Evolutionary conservation across 2,797 vertebrate species (phyloP), one percentile per base, ranked within the genome.

Genomic region (Cynopterus sphinx): DNA sequence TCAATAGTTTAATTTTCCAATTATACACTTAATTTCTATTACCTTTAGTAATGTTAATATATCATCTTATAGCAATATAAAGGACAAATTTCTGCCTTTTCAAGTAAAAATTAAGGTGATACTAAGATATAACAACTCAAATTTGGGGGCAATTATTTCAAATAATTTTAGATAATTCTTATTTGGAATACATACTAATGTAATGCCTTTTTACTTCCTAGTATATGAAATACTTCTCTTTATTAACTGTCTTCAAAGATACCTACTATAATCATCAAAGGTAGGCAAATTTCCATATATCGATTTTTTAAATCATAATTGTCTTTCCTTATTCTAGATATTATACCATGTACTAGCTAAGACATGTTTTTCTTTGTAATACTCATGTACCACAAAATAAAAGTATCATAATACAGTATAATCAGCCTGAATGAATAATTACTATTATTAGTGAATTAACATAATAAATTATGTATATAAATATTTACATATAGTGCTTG

Each of bases 51-150:
- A 92, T 67, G 86, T 71, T 91, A 85, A 86, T 24, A 15, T 82
- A 84, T 55, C n/a, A 82, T 67, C 24, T 71, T 21, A 86, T 2
- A 70, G 55, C 6, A 91, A 93, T 1, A 74, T 17, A 70, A 41
- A 36, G 28, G 87, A 87, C 6, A 79, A 33, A 16, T 31, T 19
- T 33, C 16, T 65, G 3, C 17, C 21, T 82, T 71, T 91, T 65
- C 90, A 70, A 79, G 22, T 86, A 94, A 95, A 93, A 86, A 87
- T 12, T 36, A 95, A 92, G 3, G 43, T 85, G 5, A 12, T 17
- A 86, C n/a, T 74, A 67, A 81, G 49, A 82, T 57, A 74, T 8
- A 55, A 33, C 63, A 87, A 88, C 12, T 81, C n/a, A 53, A 81
- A 71, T 92, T 78, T 70, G 8, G 1, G 43, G 16, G 9, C 16